Evolutionary conservation across 2,888 invertebrate genomes (phyloP), one percentile per base, ranked within the genome.

Genomic region (Cephonodes hylas): DNA sequence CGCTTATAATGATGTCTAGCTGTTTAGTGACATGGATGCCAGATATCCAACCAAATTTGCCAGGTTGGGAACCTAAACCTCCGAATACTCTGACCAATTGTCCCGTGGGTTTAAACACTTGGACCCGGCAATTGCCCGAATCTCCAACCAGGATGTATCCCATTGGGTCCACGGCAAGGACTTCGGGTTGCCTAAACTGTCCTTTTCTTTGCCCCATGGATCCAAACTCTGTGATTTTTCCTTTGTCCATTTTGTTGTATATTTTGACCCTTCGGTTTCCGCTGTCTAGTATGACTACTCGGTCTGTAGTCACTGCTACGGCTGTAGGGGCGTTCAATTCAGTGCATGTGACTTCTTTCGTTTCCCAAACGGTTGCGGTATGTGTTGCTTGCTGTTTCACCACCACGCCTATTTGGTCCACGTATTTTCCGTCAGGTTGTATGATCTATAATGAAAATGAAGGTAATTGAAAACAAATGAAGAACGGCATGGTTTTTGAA

Each of bases 81-180:
- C 96, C 96, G 73, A 96, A 95, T 20, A 94, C 93, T 67, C 95
- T 92, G 3, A 96, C 93, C 62, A 95, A 93, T 61, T 94, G 93
- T 3, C 96, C 96, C 63, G 95, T 94, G 0, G 94, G 94, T 63
- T 95, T 94, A 78, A 96, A 96, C 7, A 97, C 93, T 81, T 96
- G 96, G 0, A 96, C 92, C 4, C 96, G 89, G 42, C 95, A 94
- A 77, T 96, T 96, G 0, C 96, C 96, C 0, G 95, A 95, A 79
- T 97, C 96, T 0, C 96, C 96, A 0, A 97, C 96, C 0, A 96
- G 85, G 42, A 97, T 95, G 78, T 95, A 95, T 0, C 96, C 96
- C 80, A 95, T 89, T 0, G 93, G 93, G 77, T 96, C 96, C 0
- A 96, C 94, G 0, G 95, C 93, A 3, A 97, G 88, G 0, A 95